phyloP scores from a whole-genome alignment of 2,888 invertebrate species.

The Peribatodes rhomboidaria region DNA sequence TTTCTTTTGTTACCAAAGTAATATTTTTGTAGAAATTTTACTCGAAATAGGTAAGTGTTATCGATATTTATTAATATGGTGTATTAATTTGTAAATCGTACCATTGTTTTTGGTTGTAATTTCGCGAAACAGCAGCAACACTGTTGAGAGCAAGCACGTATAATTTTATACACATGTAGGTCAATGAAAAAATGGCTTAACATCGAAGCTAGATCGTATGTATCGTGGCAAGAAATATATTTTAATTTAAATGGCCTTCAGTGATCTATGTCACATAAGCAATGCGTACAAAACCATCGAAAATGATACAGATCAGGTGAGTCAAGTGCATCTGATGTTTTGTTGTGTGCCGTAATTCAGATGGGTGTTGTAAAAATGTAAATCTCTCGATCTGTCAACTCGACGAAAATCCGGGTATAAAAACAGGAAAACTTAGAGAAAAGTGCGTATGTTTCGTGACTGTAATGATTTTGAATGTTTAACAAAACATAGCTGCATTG shows the following conservation, averaged over 20 bases:
- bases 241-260: conserved; percentile 87
- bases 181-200: conserved; percentile 87
- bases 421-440: conserved; percentile 60
- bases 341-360: conserved; percentile 67
- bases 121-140: conserved; percentile 70
- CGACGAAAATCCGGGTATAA: conserved; percentile 79
- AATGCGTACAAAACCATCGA: conserved; percentile 84
- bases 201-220: conserved; percentile 78
- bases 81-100: neutral
- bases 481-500: conserved; percentile 9
- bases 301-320: conserved; percentile 85
- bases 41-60: conserved; percentile 54
- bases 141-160: conserved; percentile 76
- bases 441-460: conserved; percentile 51
- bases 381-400: conserved; percentile 82
- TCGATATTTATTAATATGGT: conserved; percentile 10
- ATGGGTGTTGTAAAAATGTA: conserved; percentile 72
- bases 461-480: conserved; percentile 26
- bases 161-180: conserved; percentile 84
- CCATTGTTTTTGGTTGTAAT: conserved; percentile 36
- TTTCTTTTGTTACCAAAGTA: neutral
- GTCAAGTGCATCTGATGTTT: conserved; percentile 65
- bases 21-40: conserved; percentile 25
- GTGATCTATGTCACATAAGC: conserved; percentile 85
- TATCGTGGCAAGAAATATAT: conserved; percentile 85